These are phyloP conservation scores for Serinus canaria DNA, from an alignment of 2,113 vertebrate species.

Conservation along the genomic window DNA sequence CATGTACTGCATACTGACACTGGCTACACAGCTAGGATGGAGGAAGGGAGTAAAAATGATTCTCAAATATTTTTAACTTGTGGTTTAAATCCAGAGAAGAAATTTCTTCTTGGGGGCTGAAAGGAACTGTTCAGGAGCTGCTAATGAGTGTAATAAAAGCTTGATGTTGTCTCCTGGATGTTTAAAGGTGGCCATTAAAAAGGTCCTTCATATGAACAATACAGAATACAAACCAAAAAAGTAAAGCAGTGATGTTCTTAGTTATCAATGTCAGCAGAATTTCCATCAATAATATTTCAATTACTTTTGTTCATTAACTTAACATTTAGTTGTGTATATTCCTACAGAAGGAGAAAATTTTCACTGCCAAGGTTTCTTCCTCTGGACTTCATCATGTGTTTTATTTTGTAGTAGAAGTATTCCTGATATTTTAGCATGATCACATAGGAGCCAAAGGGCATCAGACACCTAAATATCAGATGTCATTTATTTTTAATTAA, in stretches of 20 bases:
- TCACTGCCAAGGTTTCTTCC: background rate
- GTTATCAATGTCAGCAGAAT: background rate
- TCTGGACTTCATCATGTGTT: background rate
- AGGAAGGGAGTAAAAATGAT: background rate
- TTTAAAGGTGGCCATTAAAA: background rate
- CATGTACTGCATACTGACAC: accelerated
- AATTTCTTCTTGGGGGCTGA: background rate
- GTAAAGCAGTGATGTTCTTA: background rate
- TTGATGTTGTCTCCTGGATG: background rate
- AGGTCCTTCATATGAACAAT: background rate
- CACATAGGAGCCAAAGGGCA: background rate
- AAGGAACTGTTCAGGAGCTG: background rate
- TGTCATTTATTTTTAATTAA: background rate
- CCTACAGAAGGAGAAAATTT: background rate
- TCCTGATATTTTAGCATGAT: background rate
- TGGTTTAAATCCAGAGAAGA: background rate
- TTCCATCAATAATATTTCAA: background rate
- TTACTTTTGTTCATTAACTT: background rate
- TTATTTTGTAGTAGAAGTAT: background rate
- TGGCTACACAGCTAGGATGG: background rate
- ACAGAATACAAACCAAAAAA: background rate
- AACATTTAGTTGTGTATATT: background rate
- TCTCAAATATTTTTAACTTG: background rate
- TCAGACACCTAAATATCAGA: background rate
- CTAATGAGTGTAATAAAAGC: background rate